Evolutionary conservation across 2,113 vertebrate species (phyloP).

Genomic region (Struthidea cinerea): DNA sequence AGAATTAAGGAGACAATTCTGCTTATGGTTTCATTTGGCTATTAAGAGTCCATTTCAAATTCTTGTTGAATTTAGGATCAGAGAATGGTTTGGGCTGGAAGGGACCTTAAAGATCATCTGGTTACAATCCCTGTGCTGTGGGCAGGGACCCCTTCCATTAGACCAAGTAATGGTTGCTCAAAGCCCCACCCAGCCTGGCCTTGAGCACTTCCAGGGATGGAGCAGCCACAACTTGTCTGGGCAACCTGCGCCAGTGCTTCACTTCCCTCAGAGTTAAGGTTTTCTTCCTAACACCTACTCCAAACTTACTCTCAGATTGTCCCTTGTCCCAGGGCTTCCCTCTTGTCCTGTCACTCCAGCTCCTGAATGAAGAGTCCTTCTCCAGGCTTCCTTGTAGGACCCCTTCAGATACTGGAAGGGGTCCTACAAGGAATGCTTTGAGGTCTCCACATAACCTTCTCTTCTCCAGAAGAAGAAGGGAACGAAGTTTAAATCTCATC

Average conservation of each 20-base stretch:
- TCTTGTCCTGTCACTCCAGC: not conserved
- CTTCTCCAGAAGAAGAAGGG: not conserved
- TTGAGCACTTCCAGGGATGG: not conserved
- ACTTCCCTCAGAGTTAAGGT: too few species aligned
- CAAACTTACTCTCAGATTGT: not conserved
- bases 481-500: not conserved
- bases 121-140: not conserved
- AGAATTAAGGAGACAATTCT: not conserved
- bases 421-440: too few species aligned
- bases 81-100: not conserved
- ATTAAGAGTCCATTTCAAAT: not conserved
- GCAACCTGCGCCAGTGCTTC: not conserved
- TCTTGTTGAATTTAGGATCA: not conserved
- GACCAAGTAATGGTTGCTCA: not conserved
- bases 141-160: not conserved
- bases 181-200: not conserved
- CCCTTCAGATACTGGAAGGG: not conserved
- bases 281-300: not conserved
- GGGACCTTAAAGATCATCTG: not conserved
- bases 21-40: not conserved
- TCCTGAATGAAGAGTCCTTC: not conserved
- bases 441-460: not conserved
- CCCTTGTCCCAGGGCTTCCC: not conserved
- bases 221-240: not conserved
- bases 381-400: not conserved